Evolutionary conservation across 2,797 vertebrate genomes (phyloP).

Genomic region (Gymnocypris eckloni): DNA sequence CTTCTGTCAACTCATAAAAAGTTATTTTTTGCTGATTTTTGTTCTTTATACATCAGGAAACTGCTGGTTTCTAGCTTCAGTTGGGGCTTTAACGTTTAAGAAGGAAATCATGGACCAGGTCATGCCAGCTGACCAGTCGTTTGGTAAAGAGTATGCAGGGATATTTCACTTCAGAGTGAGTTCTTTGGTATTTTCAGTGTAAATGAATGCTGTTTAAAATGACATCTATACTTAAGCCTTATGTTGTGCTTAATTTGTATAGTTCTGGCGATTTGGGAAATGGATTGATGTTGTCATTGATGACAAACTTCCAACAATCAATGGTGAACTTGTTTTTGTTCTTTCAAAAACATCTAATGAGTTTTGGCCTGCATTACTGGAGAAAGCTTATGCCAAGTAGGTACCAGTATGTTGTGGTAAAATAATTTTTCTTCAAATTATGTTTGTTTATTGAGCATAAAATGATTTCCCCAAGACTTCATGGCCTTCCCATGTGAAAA

Average conservation of each 20-base stretch:
- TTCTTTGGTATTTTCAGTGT: not conserved
- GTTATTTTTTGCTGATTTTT: not conserved
- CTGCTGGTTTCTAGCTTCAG: conserved; percentile 81
- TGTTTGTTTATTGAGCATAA: not conserved
- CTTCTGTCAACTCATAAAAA: not conserved
- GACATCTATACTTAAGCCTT: not conserved
- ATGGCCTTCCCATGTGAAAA: not conserved
- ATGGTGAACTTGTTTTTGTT: conserved; percentile 78
- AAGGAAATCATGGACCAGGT: conserved; percentile 62
- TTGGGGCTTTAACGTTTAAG: conserved; percentile 77
- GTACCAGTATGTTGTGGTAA: conserved; percentile 44
- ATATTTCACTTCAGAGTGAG: conserved; percentile 80
- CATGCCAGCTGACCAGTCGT: conserved; percentile 71
- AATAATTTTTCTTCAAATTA: not conserved
- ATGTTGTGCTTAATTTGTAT: conserved; percentile 2
- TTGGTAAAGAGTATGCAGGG: conserved; percentile 70
- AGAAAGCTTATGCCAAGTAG: conserved; percentile 93
- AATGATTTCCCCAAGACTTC: not conserved
- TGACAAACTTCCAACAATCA: conserved; percentile 78
- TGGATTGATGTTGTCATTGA: conserved; percentile 81
- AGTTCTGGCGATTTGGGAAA: conserved; percentile 81
- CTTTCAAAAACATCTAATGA: conserved; percentile 79
- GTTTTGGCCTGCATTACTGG: conserved; percentile 90
- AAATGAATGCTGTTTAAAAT: not conserved
- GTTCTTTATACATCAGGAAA: conserved; percentile 65